Evolutionary conservation across 2,888 invertebrate genomes (phyloP).

Genomic region (Incurvaria masculella): DNA sequence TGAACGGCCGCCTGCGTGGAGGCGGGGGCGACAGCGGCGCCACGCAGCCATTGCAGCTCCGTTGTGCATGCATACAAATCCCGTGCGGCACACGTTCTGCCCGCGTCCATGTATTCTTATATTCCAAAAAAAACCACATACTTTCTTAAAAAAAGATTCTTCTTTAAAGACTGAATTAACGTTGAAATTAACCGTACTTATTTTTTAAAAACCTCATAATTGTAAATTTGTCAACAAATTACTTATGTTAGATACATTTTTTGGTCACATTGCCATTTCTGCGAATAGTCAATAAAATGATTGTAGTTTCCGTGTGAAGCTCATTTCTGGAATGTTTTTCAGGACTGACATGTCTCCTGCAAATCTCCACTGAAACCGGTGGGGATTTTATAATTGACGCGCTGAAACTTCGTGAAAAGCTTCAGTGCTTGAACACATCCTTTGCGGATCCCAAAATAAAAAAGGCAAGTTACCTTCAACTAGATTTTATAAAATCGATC

Average conservation of each 20-base stretch:
- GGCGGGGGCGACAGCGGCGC: too few relatives aligned
- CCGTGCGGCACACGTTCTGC: too few relatives aligned
- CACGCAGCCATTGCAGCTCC: too few relatives aligned
- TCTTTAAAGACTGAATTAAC: too few relatives aligned
- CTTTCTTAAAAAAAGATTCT: too few relatives aligned
- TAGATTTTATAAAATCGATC: slow-evolving; percentile 5
- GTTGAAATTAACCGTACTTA: slow-evolving; percentile 5
- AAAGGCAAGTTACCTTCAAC: slow-evolving; percentile 66
- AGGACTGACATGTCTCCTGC: slow-evolving; percentile 88
- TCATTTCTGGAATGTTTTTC: slow-evolving; percentile 9
- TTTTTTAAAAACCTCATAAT: background rate
- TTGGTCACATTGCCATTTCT: too few relatives aligned
- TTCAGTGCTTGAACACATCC: slow-evolving; percentile 80
- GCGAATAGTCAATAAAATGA: background rate
- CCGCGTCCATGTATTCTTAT: too few relatives aligned
- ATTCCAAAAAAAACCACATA: too few relatives aligned
- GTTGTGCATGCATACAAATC: too few relatives aligned
- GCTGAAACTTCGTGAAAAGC: slow-evolving; percentile 73
- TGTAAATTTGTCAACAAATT: too few relatives aligned
- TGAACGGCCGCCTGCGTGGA: too few relatives aligned
- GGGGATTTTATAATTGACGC: slow-evolving; percentile 91
- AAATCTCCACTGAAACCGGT: slow-evolving; percentile 75
- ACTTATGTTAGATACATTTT: too few relatives aligned
- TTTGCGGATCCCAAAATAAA: slow-evolving; percentile 88
- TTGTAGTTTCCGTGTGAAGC: background rate